These are phyloP conservation scores for Zygogramma bicolorata DNA, from an alignment of 2,888 invertebrate species.

Conservation along the genomic window DNA sequence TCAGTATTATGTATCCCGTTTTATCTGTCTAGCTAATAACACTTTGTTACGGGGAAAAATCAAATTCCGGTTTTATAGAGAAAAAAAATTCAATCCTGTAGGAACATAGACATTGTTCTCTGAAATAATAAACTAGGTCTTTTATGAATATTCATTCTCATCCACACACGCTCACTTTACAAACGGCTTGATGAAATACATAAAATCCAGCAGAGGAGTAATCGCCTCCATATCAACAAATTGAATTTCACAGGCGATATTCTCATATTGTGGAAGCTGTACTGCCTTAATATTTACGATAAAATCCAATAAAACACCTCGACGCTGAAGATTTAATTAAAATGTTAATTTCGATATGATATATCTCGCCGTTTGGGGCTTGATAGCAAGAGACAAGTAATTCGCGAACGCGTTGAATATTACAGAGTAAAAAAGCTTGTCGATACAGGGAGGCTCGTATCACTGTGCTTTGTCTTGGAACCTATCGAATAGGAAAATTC, in stretches of 20 bases:
- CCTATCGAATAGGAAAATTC: too few species aligned
- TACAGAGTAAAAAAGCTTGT: neutral
- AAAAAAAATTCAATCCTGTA: neutral
- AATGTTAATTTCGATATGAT: conserved; percentile 41
- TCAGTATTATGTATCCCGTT: too few species aligned
- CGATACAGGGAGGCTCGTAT: neutral
- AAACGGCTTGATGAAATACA: neutral
- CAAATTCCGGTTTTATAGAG: too few species aligned
- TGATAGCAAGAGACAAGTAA: conserved; percentile 16
- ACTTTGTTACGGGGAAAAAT: too few species aligned
- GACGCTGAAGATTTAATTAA: conserved; percentile 39
- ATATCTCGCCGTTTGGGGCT: conserved; percentile 31
- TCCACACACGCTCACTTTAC: neutral
- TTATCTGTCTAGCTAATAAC: too few species aligned
- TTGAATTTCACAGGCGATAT: conserved; percentile 13
- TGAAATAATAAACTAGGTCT: too few species aligned
- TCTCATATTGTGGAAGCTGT: neutral
- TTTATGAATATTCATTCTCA: conserved; percentile 4
- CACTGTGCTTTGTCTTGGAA: too few species aligned
- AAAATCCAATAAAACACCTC: conserved; percentile 35
- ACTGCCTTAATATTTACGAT: conserved; percentile 5
- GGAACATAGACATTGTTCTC: too few species aligned
- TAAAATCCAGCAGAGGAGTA: conserved; percentile 3
- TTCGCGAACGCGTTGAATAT: neutral
- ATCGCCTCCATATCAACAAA: conserved; percentile 15